These are phyloP conservation scores for Riparia riparia DNA, from an alignment of 2,113 vertebrate genomes.

Conservation along the genomic window DNA sequence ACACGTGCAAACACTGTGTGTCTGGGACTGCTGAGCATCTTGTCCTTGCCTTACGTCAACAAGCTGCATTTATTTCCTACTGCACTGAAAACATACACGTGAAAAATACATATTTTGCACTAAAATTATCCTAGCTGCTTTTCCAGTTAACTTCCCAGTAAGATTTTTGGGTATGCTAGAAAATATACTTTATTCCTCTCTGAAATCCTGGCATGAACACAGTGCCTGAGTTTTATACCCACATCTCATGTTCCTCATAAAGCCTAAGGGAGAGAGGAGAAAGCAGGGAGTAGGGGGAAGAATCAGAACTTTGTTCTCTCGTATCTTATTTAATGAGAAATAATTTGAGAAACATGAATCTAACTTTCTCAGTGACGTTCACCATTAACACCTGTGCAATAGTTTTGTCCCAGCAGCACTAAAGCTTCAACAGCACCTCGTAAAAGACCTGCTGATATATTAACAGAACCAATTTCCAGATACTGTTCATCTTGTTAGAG, in stretches of 20 bases:
- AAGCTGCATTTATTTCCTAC: background rate
- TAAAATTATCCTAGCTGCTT: background rate
- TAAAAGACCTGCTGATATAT: slow-evolving; percentile 32
- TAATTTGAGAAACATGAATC: background rate
- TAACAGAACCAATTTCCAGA: slow-evolving; percentile 24
- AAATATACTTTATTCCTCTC: background rate
- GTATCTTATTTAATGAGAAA: background rate
- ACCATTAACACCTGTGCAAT: background rate
- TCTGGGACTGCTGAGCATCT: background rate
- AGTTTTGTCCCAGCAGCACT: background rate
- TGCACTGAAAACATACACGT: background rate
- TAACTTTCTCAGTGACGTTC: background rate
- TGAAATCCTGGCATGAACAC: background rate
- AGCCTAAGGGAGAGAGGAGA: background rate
- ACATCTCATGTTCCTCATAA: background rate
- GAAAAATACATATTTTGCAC: background rate
- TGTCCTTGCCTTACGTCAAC: background rate
- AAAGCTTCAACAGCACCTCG: slow-evolving; percentile 16
- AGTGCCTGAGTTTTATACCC: background rate
- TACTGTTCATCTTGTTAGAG: background rate
- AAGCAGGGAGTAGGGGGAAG: background rate
- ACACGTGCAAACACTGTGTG: background rate
- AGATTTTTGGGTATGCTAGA: background rate
- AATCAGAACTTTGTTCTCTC: background rate
- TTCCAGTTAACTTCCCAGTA: background rate